These are phyloP conservation scores for Cheilosia variabilis DNA, from an alignment of 2,888 invertebrate genomes.

Conservation along the genomic window DNA sequence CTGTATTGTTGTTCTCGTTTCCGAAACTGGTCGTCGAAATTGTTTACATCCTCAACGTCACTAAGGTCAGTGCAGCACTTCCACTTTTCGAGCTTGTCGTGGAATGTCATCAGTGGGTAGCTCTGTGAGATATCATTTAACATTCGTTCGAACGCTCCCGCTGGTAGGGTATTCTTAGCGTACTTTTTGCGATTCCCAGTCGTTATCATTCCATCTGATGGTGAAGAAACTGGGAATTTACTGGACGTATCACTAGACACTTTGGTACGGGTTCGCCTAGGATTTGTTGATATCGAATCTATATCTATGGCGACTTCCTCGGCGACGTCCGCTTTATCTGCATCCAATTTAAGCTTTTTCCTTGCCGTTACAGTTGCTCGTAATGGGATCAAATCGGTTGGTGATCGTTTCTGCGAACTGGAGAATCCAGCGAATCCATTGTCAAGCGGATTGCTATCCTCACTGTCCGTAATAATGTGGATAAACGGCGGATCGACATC, in stretches of 20 bases:
- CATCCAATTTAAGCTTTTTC: slow-evolving; percentile 53
- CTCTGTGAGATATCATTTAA: slow-evolving; percentile 79
- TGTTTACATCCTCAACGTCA: slow-evolving; percentile 81
- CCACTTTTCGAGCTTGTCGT: slow-evolving; percentile 81
- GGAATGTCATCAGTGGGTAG: slow-evolving; percentile 80
- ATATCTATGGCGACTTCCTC: slow-evolving; percentile 58
- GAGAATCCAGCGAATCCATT: slow-evolving; percentile 56
- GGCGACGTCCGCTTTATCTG: slow-evolving; percentile 5
- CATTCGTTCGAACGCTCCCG: slow-evolving; percentile 80
- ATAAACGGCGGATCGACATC: slow-evolving; percentile 28
- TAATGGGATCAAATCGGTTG: background rate
- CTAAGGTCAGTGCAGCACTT: slow-evolving; percentile 78
- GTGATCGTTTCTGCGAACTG: slow-evolving; percentile 27
- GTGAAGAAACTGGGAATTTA: slow-evolving; percentile 82
- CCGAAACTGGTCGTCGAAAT: slow-evolving; percentile 79
- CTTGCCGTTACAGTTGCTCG: slow-evolving; percentile 24
- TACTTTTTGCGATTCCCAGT: slow-evolving; percentile 78
- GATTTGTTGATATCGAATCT: slow-evolving; percentile 66
- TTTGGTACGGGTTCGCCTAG: slow-evolving; percentile 41
- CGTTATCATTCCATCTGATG: slow-evolving; percentile 78
- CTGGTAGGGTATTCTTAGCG: slow-evolving; percentile 80
- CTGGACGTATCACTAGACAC: slow-evolving; percentile 80
- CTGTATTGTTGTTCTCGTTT: slow-evolving; percentile 75
- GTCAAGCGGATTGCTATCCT: slow-evolving; percentile 18
- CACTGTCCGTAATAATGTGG: slow-evolving; percentile 60